These are phyloP conservation scores for Drosophila cognata DNA, from an alignment of 2,888 invertebrate genomes.

Conservation along the genomic window DNA sequence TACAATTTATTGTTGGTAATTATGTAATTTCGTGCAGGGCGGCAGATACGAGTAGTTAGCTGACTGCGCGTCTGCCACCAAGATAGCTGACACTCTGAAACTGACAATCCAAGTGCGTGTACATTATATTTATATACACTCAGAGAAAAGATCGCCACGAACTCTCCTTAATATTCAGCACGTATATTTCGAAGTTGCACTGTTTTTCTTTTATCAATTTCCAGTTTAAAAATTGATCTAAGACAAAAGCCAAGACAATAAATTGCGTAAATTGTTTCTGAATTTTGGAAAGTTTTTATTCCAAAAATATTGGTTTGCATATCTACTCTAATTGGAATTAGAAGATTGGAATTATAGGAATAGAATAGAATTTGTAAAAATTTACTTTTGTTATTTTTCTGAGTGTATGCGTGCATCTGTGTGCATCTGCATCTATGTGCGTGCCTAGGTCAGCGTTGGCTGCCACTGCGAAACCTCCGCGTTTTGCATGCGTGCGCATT, in stretches of 20 bases:
- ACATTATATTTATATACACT: slow-evolving; percentile 28
- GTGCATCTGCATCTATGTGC: slow-evolving; percentile 12
- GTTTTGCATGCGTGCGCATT: slow-evolving; percentile 52
- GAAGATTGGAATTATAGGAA: too few relatives aligned
- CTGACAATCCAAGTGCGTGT: slow-evolving; percentile 57
- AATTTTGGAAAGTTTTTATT: background rate
- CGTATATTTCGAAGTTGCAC: background rate
- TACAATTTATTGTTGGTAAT: slow-evolving; percentile 80
- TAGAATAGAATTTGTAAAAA: too few relatives aligned
- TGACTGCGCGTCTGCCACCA: background rate
- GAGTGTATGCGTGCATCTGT: background rate
- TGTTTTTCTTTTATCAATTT: too few relatives aligned
- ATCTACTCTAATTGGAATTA: background rate
- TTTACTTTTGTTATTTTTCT: background rate
- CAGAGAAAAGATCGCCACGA: background rate
- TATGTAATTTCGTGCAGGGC: slow-evolving; percentile 70
- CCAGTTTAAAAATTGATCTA: too few relatives aligned
- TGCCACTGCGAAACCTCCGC: slow-evolving; percentile 8
- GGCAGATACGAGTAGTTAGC: slow-evolving; percentile 44
- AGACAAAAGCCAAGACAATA: background rate
- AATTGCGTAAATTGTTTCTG: background rate
- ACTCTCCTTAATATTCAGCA: background rate
- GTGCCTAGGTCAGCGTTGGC: slow-evolving; percentile 52
- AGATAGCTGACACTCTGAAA: background rate
- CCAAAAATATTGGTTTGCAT: rapidly evolving